Evolutionary conservation across 2,113 vertebrate species (phyloP).

Genomic region (Pseudorectes ferrugineus): DNA sequence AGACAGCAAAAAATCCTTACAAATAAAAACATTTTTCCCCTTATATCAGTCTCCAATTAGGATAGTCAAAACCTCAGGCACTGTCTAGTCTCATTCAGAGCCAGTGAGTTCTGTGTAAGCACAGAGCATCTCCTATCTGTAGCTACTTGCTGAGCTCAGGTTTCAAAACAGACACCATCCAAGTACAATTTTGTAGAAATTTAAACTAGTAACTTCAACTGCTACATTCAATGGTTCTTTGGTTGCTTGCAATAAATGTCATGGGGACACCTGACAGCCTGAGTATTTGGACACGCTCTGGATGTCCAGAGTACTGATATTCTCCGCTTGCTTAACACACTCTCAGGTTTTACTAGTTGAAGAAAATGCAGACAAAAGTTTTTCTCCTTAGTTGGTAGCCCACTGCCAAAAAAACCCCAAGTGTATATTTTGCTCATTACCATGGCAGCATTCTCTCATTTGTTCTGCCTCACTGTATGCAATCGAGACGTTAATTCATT

Average conservation of each 20-base stretch:
- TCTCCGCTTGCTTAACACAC: neutral
- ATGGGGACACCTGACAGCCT: neutral
- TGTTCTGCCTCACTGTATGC: neutral
- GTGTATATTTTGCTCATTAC: neutral
- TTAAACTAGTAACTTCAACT: neutral
- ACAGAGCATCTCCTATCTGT: neutral
- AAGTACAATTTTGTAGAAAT: neutral
- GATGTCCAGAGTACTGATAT: neutral
- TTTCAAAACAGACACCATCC: neutral
- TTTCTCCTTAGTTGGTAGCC: neutral
- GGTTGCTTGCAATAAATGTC: neutral
- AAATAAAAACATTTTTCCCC: neutral
- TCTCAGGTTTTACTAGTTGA: neutral
- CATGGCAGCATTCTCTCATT: neutral
- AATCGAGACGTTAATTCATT: slow-evolving; percentile 2
- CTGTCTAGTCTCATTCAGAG: neutral
- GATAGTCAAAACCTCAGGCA: neutral
- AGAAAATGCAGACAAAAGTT: neutral
- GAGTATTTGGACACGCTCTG: neutral
- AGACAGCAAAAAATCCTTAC: neutral
- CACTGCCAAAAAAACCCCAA: neutral
- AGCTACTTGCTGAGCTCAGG: neutral
- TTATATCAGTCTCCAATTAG: neutral
- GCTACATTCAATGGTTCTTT: neutral
- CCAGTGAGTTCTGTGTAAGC: neutral